Base-by-base conservation (phyloP, 2,113 vertebrate species). In the Eptatretus burgeri region DNA sequence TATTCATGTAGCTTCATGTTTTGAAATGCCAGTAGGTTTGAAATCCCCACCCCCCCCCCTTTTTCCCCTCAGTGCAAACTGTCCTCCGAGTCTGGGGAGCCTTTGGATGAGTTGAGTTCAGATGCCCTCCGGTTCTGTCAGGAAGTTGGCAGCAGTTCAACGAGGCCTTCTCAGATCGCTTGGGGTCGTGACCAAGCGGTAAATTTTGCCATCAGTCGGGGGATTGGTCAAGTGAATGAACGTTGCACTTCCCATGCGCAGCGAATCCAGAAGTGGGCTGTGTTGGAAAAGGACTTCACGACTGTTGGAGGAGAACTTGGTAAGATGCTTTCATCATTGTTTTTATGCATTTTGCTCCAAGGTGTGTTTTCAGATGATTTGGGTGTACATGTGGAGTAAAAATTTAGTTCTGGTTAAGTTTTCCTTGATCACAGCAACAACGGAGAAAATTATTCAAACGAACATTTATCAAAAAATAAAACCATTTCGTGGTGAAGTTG, bases 251-350 rank as follows among this genome's bases (percentile, higher is more conserved):
- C 77, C 62, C 79, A 76, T 11, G 76, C 77, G 41, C 77, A 77
- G 70, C 76, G 66, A 68, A 19, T 80, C 50, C 77, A 79, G 67
- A 80, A 78, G 70, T 80, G 74, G 72, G 64, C 71, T 20, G 51
- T 80, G 16, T 63, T 80, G 68, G 67, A 69, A 14, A 66, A 9
- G 50, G 79, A 80, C 66, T 80, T 80, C 70, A 77, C 77, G 0
- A 14, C 79, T 51, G 9, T 11, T 5, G 75, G 76, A 41, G 78
- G 78, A 66, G 77, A 80, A 63, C 74, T 80, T 63, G 79, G 79
- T 80, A 66, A 73, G 77, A 63, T 5, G 50, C 27, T 41, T 7
- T 7, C 3, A 41, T 41, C 7, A 7, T 41, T 41, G 27, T n/a
- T n/a, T n/a, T n/a, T n/a, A 41, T 7, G 27, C 7, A 41, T 41